phyloP scores from a whole-genome alignment of 1,140 invertebrate species.

The Diabrotica virgifera region DNA sequence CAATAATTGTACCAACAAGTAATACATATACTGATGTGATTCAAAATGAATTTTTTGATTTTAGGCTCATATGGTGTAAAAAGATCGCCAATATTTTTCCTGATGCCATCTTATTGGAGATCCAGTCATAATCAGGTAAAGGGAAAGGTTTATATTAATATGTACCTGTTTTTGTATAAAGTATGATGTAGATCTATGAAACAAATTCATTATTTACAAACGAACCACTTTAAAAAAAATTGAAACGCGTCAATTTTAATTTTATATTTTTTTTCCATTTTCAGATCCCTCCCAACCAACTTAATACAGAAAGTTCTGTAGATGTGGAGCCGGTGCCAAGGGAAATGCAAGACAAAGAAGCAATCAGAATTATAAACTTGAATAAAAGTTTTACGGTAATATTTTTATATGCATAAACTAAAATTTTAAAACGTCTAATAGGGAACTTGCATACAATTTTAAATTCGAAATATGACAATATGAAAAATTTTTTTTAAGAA shows the following conservation, averaged over 20 bases:
- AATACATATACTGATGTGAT: too few relatives aligned
- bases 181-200: too few relatives aligned
- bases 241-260: not conserved
- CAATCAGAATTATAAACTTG: constrained; percentile 70
- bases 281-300: too few relatives aligned
- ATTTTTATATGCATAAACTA: constrained; percentile 1
- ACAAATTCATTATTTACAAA: too few relatives aligned
- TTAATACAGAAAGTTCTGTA: constrained; percentile 44
- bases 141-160: constrained; percentile 44
- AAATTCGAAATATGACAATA: too few relatives aligned
- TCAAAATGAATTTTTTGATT: constrained; percentile 23
- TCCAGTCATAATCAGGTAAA: constrained; percentile 49
- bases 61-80: constrained; percentile 72
- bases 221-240: too few relatives aligned
- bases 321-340: constrained; percentile 73
- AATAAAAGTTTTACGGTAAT: constrained; percentile 63
- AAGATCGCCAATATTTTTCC: constrained; percentile 68
- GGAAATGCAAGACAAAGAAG: constrained; percentile 70
- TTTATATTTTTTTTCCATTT: too few relatives aligned
- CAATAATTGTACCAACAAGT: too few relatives aligned
- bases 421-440: too few relatives aligned
- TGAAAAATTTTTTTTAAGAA: too few relatives aligned
- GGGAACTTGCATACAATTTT: too few relatives aligned
- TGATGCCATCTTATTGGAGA: constrained; percentile 69
- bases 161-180: too few relatives aligned